Evolutionary conservation across 1,140 invertebrate genomes (phyloP), one percentile per base, ranked within the genome.

Genomic region (Acromyrmex echinatior): DNA sequence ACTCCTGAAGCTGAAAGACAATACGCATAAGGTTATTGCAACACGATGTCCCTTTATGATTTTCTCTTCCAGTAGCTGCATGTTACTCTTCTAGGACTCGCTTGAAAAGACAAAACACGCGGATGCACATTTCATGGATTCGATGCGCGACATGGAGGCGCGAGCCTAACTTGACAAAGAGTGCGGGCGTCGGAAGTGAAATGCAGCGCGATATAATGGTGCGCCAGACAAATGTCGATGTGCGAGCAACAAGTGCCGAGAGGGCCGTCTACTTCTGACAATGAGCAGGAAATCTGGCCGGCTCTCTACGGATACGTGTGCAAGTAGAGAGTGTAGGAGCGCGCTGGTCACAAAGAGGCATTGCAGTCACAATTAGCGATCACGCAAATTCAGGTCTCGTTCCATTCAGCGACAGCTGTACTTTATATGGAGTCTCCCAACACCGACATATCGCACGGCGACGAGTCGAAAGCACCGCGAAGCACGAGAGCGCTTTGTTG

Each of bases 151-250:
- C 80, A 18, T 39, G n/a, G 53, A 45, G 10, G 9, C 70, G 39
- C 80, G 39, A 74, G 80, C 70, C 80, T 81, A 88, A 90, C 68
- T 86, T 66, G 86, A 88, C 86, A 90, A 90, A 90, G 89, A 90
- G 84, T 65, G 70, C 58, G 28, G 60, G 77, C 18, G 74, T 60
- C 70, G 86, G 81, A 78, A 88, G 86, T 82, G 89, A 88, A 90
- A 86, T 86, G 90, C 87, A 62, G 65, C 71, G 79, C 74, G 76
- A 81, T 86, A 90, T 81, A 90, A 90, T 87, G 14, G 74, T 16
- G 78, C 82, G 62, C 82, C 90, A 91, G 90, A 88, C 90, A 90
- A 91, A 91, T 90, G 90, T 91, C 90, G 90, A 91, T 91, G 89
- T 70, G 77, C 73, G 87, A 90, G 90, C 90, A 91, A 91, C 90